phyloP scores from a whole-genome alignment of 2,888 invertebrate genomes.

The Danaus chrysippus region DNA sequence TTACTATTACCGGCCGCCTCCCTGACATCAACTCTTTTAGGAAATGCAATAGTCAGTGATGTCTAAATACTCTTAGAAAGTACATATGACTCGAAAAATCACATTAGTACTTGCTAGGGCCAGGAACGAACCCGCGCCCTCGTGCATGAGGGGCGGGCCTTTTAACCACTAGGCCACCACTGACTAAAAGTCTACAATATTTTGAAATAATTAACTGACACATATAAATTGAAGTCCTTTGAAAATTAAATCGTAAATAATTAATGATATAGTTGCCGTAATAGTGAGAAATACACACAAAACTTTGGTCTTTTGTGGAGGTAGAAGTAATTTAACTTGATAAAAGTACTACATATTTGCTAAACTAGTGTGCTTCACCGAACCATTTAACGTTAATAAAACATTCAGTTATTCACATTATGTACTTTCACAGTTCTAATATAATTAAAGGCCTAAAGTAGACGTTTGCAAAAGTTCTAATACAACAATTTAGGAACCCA shows the following conservation, averaged over 20 bases:
- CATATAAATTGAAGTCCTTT: not conserved
- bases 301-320: conserved; percentile 47
- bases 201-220: not conserved
- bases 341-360: conserved; percentile 56
- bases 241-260: conserved; percentile 24
- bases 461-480: conserved; percentile 43
- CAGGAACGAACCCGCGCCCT: too few species aligned
- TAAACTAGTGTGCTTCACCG: conserved; percentile 53
- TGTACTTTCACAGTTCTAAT: conserved; percentile 45
- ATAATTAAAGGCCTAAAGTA: conserved; percentile 50
- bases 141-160: too few species aligned
- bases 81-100: too few species aligned
- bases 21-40: too few species aligned
- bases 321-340: conserved; percentile 62
- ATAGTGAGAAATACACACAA: conserved; percentile 38
- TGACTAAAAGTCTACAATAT: not conserved
- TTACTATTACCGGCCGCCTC: too few species aligned
- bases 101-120: too few species aligned
- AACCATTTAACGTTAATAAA: conserved; percentile 47
- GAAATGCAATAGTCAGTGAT: too few species aligned
- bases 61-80: too few species aligned
- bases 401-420: conserved; percentile 51
- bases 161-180: too few species aligned
- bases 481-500: conserved; percentile 31
- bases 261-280: conserved; percentile 24